A percentile compares a stretch with the other conserved stretches of the same genome.
These are phyloP conservation scores for Eristalinus aeneus DNA, from an alignment of 2,888 invertebrate species.

Conservation along the genomic window DNA sequence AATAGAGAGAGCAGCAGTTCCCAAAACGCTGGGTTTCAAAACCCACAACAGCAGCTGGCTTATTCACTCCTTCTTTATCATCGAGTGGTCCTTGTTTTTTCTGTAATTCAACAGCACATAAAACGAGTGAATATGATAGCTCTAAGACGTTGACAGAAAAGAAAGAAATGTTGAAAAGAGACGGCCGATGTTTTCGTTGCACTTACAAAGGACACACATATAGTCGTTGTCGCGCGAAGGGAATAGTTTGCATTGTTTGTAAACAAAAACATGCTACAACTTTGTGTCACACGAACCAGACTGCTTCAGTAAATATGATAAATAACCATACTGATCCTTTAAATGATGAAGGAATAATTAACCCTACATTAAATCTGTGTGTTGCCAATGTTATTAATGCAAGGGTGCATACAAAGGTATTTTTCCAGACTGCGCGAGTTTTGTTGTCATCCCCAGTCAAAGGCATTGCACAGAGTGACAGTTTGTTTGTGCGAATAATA, in stretches of 20 bases:
- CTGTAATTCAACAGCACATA: background rate
- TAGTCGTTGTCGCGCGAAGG: too few species aligned
- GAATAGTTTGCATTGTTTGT: too few species aligned
- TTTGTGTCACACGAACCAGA: background rate
- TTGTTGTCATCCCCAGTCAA: too few species aligned
- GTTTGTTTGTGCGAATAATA: slow-evolving; percentile 4
- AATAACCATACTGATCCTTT: background rate
- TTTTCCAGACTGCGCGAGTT: too few species aligned
- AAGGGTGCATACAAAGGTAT: too few species aligned
- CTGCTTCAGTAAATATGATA: background rate
- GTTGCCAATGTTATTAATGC: too few species aligned
- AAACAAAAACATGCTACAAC: background rate
- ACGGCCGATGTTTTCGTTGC: too few species aligned
- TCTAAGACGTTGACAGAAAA: background rate
- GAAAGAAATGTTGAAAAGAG: too few species aligned
- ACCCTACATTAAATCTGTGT: background rate
- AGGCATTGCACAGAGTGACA: background rate
- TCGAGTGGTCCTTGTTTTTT: background rate
- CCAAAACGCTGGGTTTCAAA: too few species aligned
- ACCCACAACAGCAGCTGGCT: slow-evolving; percentile 13
- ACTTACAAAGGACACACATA: too few species aligned
- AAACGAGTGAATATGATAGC: background rate
- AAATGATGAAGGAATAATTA: background rate
- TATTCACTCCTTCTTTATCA: background rate
- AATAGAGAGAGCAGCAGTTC: background rate